Base-by-base conservation (phyloP, 1,140 invertebrate species). In the Hypothenemus hampei region DNA sequence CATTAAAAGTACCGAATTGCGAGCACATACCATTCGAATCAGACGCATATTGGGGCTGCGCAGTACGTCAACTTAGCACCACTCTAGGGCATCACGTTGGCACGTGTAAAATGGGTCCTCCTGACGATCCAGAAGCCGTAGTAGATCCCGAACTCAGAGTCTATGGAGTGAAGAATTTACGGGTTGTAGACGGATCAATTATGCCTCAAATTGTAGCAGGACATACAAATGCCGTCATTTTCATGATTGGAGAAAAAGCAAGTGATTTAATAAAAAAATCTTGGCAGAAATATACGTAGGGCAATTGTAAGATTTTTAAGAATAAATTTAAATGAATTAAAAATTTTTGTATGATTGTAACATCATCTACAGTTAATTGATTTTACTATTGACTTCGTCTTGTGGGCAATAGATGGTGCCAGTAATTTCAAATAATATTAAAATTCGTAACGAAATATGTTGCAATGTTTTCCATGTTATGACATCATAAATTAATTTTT, bases 61-160 rank as follows among this genome's bases (percentile, higher is more conserved):
- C 63, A 21, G 57, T 69, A n/a, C 59, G 72, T 7, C 66, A 70
- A n/a, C 23, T 73, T 16, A 69, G 74, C 0, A 66, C 69, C 41
- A 73, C 71, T 22, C 68, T 80, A 26, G 78, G 76, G 10, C 79
- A 81, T 59, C 70, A 72, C 3, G 72, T 73, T 0, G 77, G 77
- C 4, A 80, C 78, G 0, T 82, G 79, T 60, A 85, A 81, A 66
- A 87, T 87, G 84, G 83, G 83, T 0, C 73, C 75, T 1, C n/a
- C 5, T 0, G 56, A 40, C 4, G 81, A 84, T 63, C 69, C 69
- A 1, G 65, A 65, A 8, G 77, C 82, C 0, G 83, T 85, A 0
- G 82, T 85, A 1, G 80, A 85, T 65, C 59, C 74, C 0, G 67
- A 78, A 22, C 64, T 69, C 6, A 60, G 64, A 19, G 76, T 80